Evolutionary conservation across 1,140 invertebrate genomes (phyloP), one percentile per base, ranked within the genome.

Genomic region (Drosophila saltans): DNA sequence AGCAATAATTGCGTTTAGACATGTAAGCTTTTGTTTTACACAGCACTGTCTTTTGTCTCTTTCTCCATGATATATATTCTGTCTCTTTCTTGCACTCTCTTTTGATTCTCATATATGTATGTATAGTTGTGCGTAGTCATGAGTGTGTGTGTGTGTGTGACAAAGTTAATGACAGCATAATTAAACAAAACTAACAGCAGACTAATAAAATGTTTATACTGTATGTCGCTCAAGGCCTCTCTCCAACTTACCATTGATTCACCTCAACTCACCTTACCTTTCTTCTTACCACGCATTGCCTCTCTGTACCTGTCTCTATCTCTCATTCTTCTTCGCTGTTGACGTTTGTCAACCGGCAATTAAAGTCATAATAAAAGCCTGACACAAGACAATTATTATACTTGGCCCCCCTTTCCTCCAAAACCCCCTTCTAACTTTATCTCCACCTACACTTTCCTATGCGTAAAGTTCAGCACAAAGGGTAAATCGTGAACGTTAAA

Each of bases 151-250:
- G 64, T 74, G 68, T 88, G 83, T 75, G 80, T 66, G 78, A 75
- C 84, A 84, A 84, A 78, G 77, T 89, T 88, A 88, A 88, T 84
- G 84, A 88, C 84, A 84, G 84, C 84, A 88, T 88, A 89, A 88
- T 88, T 88, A 88, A 89, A 89, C 80, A 89, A 88, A 89, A 84
- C 84, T 81, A 88, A 89, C 84, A 88, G 80, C 71, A 78, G 84
- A 78, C 84, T 88, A 89, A 88, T 88, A 89, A 88, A 88, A 88
- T 81, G 78, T 83, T 73, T 80, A 75, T 81, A 69, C 69, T 78
- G 73, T 74, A 69, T 65, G 69, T 72, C 64, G 71, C 84, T 77
- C 59, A 69, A 74, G 77, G 70, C 75, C 69, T 67, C 43, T 24
- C 48, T 39, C 21, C 45, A 52, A 52, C 21, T 52, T 24, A 48